These are phyloP conservation scores for Drosophila miranda DNA, from an alignment of 1,140 invertebrate genomes.

Conservation along the genomic window DNA sequence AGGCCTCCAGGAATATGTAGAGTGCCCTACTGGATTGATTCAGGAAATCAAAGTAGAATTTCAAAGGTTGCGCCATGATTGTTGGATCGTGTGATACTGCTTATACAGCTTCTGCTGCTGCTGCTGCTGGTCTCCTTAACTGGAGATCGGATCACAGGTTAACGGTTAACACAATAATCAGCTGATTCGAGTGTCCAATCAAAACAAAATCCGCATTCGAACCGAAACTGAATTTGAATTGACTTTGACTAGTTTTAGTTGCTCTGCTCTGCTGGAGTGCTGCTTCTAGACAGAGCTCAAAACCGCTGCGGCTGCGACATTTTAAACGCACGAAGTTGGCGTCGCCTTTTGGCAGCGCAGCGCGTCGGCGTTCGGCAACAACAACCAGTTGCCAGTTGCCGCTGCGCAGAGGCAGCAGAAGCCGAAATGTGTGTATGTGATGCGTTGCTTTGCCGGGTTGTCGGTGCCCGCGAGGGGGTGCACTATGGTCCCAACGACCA, in stretches of 20 bases:
- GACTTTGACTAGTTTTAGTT: slow-evolving; percentile 20
- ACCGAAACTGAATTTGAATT: slow-evolving; percentile 12
- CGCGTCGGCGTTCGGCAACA: neutral
- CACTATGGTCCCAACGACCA: too few species aligned
- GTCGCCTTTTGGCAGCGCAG: slow-evolving; percentile 13
- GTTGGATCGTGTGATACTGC: neutral
- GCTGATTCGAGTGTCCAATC: slow-evolving; percentile 6
- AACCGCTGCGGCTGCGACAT: slow-evolving; percentile 56
- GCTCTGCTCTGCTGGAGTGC: slow-evolving; percentile 39
- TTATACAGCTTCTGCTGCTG: neutral
- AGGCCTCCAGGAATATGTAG: slow-evolving; percentile 87
- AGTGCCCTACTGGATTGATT: slow-evolving; percentile 89
- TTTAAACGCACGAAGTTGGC: slow-evolving; percentile 54
- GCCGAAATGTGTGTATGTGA: slow-evolving; percentile 1
- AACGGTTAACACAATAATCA: too few species aligned
- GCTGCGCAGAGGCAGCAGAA: neutral
- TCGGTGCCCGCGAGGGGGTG: neutral
- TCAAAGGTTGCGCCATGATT: slow-evolving; percentile 82
- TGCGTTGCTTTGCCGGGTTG: neutral
- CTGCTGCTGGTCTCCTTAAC: too few species aligned
- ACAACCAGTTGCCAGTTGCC: slow-evolving; percentile 3
- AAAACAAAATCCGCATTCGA: slow-evolving; percentile 15
- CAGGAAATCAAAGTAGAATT: slow-evolving; percentile 87
- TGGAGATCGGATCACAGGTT: too few species aligned
- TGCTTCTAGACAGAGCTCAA: slow-evolving; percentile 65